Evolutionary conservation across 2,888 invertebrate genomes (phyloP).

Genomic region (Tryphoninae sp.): DNA sequence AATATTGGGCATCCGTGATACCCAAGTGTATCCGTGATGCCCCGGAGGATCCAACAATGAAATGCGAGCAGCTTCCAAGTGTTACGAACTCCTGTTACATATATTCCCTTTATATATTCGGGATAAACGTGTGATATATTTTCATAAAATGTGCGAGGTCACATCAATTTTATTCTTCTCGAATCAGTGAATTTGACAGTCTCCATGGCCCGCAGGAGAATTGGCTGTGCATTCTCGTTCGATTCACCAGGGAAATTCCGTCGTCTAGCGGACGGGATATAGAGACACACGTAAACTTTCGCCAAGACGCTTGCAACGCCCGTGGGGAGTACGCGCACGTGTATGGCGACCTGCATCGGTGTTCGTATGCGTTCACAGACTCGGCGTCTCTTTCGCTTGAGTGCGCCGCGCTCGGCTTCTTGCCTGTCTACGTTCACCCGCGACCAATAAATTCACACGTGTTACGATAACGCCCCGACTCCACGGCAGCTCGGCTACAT

Average conservation of each 20-base stretch:
- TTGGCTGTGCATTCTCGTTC: conserved; percentile 58
- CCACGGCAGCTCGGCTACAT: conserved; percentile 50
- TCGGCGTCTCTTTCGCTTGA: conserved; percentile 40
- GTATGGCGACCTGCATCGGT: conserved; percentile 13
- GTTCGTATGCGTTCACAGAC: conserved; percentile 15
- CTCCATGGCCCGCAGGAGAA: conserved; percentile 52
- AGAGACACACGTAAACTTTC: conserved; percentile 72
- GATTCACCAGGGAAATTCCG: conserved; percentile 75
- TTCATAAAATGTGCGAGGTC: conserved; percentile 14
- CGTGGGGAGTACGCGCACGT: conserved; percentile 50
- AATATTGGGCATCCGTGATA: too few relatives aligned
- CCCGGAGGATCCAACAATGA: too few relatives aligned
- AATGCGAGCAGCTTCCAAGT: too few relatives aligned
- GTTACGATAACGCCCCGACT: conserved; percentile 58
- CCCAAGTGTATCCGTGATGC: too few relatives aligned
- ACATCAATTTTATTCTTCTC: conserved; percentile 48
- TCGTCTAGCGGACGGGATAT: conserved; percentile 67
- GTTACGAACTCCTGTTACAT: too few relatives aligned
- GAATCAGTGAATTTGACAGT: conserved; percentile 63
- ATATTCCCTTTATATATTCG: not conserved
- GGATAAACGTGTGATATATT: not conserved
- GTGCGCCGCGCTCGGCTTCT: conserved; percentile 42
- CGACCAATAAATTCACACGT: conserved; percentile 67
- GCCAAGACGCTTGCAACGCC: conserved; percentile 64
- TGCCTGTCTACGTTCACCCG: conserved; percentile 45